These are phyloP conservation scores for Paracentrotus lividus DNA, from an alignment of 53 echinoderm and acorn worm genomes.

Conservation along the genomic window DNA sequence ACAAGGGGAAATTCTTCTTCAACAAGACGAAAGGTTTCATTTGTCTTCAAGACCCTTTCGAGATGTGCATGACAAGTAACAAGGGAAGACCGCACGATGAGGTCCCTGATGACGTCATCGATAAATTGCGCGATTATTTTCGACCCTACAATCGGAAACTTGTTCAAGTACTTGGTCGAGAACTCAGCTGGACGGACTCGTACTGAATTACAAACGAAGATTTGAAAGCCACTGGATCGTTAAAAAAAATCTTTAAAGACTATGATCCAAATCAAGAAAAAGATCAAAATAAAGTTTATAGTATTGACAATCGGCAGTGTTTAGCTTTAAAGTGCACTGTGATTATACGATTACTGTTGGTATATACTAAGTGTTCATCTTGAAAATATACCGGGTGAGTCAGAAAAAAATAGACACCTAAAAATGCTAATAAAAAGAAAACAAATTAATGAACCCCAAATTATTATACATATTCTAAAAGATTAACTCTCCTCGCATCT, in stretches of 20 bases:
- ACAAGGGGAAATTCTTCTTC: constrained; percentile 72
- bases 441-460: too few species aligned
- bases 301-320: too few species aligned
- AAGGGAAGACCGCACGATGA: constrained; percentile 23
- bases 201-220: background rate
- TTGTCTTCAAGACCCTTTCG: constrained; percentile 6
- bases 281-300: too few species aligned
- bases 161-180: constrained; percentile 7
- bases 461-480: too few species aligned
- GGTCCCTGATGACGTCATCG: background rate
- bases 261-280: background rate
- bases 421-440: too few species aligned
- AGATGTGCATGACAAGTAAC: background rate
- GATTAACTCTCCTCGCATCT: too few species aligned
- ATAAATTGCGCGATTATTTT: background rate
- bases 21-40: constrained; percentile 63
- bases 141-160: constrained; percentile 33
- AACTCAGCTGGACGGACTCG: constrained; percentile 41
- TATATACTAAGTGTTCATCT: too few species aligned
- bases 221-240: background rate
- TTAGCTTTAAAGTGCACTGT: too few species aligned
- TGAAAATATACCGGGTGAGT: too few species aligned
- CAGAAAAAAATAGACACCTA: too few species aligned
- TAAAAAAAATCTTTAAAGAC: background rate
- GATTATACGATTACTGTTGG: too few species aligned